Percentiles rank a stretch among this genome's conserved stretches.
These are phyloP conservation scores for Drosophila gaucha DNA, from an alignment of 2,888 invertebrate genomes.

Conservation along the genomic window DNA sequence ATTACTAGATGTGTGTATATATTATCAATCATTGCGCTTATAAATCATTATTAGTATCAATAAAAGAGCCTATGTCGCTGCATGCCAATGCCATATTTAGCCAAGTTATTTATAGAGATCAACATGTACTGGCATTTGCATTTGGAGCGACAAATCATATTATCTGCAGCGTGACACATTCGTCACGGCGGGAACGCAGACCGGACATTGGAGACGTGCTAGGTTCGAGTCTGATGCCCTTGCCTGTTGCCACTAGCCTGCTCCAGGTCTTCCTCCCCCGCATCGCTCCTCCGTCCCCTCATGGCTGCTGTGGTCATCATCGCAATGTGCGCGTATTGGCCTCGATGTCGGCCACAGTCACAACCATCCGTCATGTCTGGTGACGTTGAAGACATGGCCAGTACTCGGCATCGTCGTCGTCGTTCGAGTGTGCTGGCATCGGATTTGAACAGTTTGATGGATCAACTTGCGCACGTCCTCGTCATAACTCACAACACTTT, in stretches of 20 bases:
- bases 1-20: no score
- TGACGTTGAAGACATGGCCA: slow-evolving; percentile 62
- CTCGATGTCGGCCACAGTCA: slow-evolving; percentile 72
- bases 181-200: slow-evolving; percentile 48
- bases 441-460: slow-evolving; percentile 80
- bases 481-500: slow-evolving; percentile 78
- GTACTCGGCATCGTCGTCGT: slow-evolving; percentile 24
- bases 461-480: slow-evolving; percentile 78
- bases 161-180: slow-evolving; percentile 65
- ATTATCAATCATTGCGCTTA: no score
- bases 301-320: slow-evolving; percentile 37
- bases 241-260: slow-evolving; percentile 1
- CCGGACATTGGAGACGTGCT: slow-evolving; percentile 13
- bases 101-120: slow-evolving; percentile 52
- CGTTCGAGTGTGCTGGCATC: slow-evolving; percentile 63
- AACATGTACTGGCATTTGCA: slow-evolving; percentile 43
- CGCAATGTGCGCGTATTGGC: slow-evolving; percentile 48
- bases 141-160: slow-evolving; percentile 69
- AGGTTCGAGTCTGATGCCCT: slow-evolving; percentile 20
- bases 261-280: background rate
- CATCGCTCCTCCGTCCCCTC: background rate
- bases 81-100: slow-evolving; percentile 27
- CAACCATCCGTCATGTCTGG: slow-evolving; percentile 69
- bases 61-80: background rate
- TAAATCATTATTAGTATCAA: no score